Conservation (phyloP, 92 coral and sea anemone species). For the Metridium senile region DNA sequence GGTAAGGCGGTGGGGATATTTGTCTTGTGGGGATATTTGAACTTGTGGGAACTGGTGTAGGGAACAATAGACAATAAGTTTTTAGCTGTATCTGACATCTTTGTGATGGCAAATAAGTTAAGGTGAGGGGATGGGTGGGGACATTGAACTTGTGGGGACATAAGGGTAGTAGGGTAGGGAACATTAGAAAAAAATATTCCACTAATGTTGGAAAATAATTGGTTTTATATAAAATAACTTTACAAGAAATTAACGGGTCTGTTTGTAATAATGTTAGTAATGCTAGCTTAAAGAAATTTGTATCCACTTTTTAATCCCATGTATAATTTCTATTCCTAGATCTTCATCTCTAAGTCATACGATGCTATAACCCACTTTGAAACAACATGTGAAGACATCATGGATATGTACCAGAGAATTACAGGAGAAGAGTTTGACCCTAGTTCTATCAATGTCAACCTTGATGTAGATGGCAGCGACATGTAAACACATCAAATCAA, state of each 20-base stretch:
- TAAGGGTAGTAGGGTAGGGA: background rate
- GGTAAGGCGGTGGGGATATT: slow-evolving; percentile 44
- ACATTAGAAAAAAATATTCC: background rate
- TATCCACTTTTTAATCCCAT: background rate
- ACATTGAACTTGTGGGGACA: too few species aligned
- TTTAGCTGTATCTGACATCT: slow-evolving; percentile 65
- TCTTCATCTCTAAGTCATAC: slow-evolving; percentile 89
- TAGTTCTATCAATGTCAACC: slow-evolving; percentile 41
- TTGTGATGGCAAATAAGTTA: slow-evolving; percentile 73
- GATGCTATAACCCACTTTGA: slow-evolving; percentile 97
- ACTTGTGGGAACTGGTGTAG: background rate
- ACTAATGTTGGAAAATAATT: too few species aligned
- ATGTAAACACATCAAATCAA: background rate
- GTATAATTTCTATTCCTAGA: slow-evolving; percentile 37
- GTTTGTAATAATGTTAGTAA: too few species aligned
- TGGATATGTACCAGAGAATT: slow-evolving; percentile 85
- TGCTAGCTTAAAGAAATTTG: background rate
- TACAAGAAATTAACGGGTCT: too few species aligned
- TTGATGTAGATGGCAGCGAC: slow-evolving; percentile 18
- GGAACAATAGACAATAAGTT: slow-evolving; percentile 13
- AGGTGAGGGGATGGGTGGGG: slow-evolving; percentile 49
- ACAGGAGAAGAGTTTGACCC: slow-evolving; percentile 80
- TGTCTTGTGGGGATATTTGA: background rate
- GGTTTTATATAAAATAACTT: too few species aligned
- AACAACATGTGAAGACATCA: slow-evolving; percentile 90